Conservation (phyloP, 1,140 invertebrate species). For the Lutraria rhynchaena region DNA sequence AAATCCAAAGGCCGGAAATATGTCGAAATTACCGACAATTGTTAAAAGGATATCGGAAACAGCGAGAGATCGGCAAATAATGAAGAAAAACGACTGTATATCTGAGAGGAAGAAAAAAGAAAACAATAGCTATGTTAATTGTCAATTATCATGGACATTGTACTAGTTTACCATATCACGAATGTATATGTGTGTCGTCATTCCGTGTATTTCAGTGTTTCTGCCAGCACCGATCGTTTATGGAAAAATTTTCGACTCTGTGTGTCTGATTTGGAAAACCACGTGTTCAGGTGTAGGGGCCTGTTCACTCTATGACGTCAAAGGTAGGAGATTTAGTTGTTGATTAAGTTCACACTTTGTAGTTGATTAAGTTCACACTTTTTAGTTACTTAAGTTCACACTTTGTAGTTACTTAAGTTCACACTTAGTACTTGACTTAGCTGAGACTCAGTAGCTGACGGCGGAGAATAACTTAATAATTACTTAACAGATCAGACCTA, state of each 20-base stretch:
- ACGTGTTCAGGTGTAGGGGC: slow-evolving; percentile 21
- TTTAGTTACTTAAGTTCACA: too few species aligned
- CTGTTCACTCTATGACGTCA: slow-evolving; percentile 30
- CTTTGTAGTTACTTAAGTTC: too few species aligned
- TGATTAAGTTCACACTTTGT: too few species aligned
- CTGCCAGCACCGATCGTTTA: slow-evolving; percentile 46
- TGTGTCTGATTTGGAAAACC: slow-evolving; percentile 28
- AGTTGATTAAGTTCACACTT: too few species aligned
- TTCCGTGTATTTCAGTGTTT: slow-evolving; percentile 32
- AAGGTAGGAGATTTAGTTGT: background rate
- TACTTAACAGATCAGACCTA: background rate
- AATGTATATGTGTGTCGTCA: background rate
- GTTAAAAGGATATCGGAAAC: background rate
- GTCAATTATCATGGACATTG: background rate
- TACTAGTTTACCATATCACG: background rate
- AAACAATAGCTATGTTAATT: background rate
- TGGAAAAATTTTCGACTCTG: slow-evolving; percentile 50
- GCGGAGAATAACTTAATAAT: background rate
- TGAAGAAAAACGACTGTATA: background rate
- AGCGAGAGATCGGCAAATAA: background rate
- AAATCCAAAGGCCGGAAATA: too few species aligned
- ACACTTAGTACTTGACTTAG: too few species aligned
- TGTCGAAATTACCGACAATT: too few species aligned
- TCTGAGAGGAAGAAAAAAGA: background rate
- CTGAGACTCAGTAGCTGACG: background rate